Evolutionary conservation across 2,113 vertebrate genomes (phyloP), one percentile per base, ranked within the genome.

Genomic region (Pelmatolapia mariae): DNA sequence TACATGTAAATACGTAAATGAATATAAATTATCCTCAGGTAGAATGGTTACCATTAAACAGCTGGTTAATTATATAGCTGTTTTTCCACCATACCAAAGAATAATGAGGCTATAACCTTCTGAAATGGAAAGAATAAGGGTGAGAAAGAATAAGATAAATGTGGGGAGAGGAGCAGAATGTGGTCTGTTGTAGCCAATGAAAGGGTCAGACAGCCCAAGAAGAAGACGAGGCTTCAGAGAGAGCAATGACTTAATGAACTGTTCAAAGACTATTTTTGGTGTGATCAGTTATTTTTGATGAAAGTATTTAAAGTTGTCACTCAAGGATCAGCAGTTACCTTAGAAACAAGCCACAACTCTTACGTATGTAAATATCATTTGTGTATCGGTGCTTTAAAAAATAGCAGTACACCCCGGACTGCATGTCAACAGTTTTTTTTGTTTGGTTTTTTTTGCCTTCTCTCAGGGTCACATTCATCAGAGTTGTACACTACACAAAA

Each of bases 11-110:
- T 22, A 38, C 22, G 63, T 22, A 16, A 45, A 68, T 22, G 12
- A 22, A 71, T 40, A 7, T 43, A 71, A 45, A 71, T 71, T 73
- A 43, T 45, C 38, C 45, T 45, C 5, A 16, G 38, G 38, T 73
- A 10, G 22, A 7, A 73, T 43, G 22, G 13, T 73, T 43, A 26
- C 38, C 38, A 13, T 45, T 24, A 16, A 45, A 73, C 22, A 26
- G 5, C 66, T 45, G 22, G 13, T 73, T 73, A 73, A 15, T 73
- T 73, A 43, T 63, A 63, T 11, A 63, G 31, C 19, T 63, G 59
- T 63, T 63, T 43, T 71, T 71, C 38, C n/a, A 71, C 66, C 8
- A 43, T 24, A 4, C n/a, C 38, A 38, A 71, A 43, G 6, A 43
- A 22, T 71, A 71, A 43, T 71, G 66, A 71, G 38, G n/a, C 66